Percentiles rank a stretch among this genome's conserved stretches.
These are phyloP conservation scores for Xestia sexstrigata DNA, from an alignment of 2,888 invertebrate species.

Conservation along the genomic window DNA sequence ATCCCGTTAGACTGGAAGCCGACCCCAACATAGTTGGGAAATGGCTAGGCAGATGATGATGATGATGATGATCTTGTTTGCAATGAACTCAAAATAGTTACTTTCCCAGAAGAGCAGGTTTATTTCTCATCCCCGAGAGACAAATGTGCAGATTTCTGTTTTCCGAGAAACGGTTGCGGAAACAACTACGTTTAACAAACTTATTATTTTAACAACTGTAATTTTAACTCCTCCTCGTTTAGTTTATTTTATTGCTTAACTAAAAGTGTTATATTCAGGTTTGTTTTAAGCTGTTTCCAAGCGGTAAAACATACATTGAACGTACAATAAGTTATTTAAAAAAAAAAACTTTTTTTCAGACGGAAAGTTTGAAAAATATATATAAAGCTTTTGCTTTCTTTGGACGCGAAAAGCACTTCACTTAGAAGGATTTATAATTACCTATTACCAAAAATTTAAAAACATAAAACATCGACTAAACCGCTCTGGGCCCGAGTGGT, in stretches of 20 bases:
- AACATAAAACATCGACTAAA: neutral
- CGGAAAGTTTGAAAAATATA: neutral
- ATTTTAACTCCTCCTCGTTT: conserved; percentile 2
- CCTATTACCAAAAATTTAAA: no score
- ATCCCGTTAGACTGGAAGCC: no score
- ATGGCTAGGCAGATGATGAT: no score
- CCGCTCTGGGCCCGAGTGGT: neutral
- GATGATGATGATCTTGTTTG: no score
- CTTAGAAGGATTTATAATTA: neutral
- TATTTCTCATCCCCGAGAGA: neutral
- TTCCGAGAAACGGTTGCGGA: conserved; percentile 1
- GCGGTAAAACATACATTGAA: neutral
- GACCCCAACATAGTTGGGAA: no score
- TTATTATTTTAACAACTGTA: conserved; percentile 20
- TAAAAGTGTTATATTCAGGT: neutral
- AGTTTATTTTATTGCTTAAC: neutral
- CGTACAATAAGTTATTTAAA: neutral
- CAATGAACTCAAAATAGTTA: neutral
- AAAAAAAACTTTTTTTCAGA: no score
- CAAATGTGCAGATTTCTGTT: conserved; percentile 18
- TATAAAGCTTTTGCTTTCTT: neutral
- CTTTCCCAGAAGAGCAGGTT: neutral
- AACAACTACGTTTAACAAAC: neutral
- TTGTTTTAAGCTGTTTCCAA: neutral
- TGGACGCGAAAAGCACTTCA: neutral